Percentiles rank a stretch among this genome's conserved stretches.
phyloP scores from a whole-genome alignment of 2,888 invertebrate species.

The Campaea margaritaria region DNA sequence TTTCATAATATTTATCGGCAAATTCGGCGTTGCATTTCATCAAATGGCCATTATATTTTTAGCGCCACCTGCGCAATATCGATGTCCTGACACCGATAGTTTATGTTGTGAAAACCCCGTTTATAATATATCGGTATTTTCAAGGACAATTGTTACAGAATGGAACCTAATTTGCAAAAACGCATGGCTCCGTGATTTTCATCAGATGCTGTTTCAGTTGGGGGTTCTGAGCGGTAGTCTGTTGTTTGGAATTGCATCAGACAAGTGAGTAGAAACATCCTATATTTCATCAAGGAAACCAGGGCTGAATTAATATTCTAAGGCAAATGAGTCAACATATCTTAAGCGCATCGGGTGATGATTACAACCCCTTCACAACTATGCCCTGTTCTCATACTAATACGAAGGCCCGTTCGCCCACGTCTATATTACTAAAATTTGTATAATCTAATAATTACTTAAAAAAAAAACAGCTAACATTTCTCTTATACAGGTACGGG shows the following conservation, averaged over 20 bases:
- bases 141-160: constrained; percentile 89
- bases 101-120: constrained; percentile 82
- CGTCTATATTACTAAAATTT: too few relatives aligned
- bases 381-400: too few relatives aligned
- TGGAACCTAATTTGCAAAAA: constrained; percentile 90
- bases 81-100: constrained; percentile 48
- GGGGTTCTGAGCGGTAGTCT: constrained; percentile 90
- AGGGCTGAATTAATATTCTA: too few relatives aligned
- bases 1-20: constrained; percentile 70
- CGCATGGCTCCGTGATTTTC: constrained; percentile 87
- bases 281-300: background rate
- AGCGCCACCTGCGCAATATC: constrained; percentile 68
- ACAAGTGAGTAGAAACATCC: constrained; percentile 85
- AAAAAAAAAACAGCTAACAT: too few relatives aligned
- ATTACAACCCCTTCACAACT: too few relatives aligned
- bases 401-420: too few relatives aligned
- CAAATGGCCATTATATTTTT: constrained; percentile 82
- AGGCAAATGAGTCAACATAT: too few relatives aligned
- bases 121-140: constrained; percentile 87
- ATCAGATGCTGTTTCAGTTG: constrained; percentile 90
- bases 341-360: too few relatives aligned
- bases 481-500: constrained; percentile 86
- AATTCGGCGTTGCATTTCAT: constrained; percentile 81
- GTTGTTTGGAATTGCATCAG: constrained; percentile 88
- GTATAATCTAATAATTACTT: too few relatives aligned